These are phyloP conservation scores for Ecdyonurus torrentis DNA, from an alignment of 2,888 invertebrate species.

Conservation along the genomic window DNA sequence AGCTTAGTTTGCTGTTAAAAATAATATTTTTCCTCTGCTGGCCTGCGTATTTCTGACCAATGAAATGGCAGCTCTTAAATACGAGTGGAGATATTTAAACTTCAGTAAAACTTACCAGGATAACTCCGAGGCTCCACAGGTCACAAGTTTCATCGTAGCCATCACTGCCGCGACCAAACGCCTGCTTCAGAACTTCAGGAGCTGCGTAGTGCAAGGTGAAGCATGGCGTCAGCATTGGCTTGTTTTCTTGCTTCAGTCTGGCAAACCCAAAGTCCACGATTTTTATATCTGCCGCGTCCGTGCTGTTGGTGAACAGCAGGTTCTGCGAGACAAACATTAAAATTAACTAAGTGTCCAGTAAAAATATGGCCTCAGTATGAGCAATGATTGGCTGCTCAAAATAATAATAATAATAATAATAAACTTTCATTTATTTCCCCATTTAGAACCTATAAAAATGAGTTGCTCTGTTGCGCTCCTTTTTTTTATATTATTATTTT, in stretches of 20 bases:
- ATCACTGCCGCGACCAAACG: conserved; percentile 21
- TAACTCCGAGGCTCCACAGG: conserved; percentile 90
- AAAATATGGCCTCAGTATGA: no score
- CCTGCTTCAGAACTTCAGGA: conserved; percentile 71
- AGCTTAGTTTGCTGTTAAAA: no score
- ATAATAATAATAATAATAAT: no score
- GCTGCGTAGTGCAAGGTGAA: conserved; percentile 92
- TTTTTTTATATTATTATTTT: no score
- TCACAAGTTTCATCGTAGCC: conserved; percentile 89
- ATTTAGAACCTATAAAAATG: neutral
- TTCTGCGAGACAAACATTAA: conserved; percentile 30
- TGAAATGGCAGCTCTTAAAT: no score
- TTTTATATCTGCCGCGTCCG: conserved; percentile 49
- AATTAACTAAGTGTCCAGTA: no score
- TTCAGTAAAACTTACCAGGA: conserved; percentile 41
- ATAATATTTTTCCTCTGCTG: no score
- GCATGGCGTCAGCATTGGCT: conserved; percentile 59
- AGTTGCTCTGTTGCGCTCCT: no score
- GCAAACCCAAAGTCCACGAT: conserved; percentile 97
- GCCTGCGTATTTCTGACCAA: no score
- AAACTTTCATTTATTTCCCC: no score
- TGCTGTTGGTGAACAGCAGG: conserved; percentile 43
- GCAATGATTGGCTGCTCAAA: neutral
- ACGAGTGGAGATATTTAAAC: no score
- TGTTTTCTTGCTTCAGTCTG: conserved; percentile 45